Base-by-base conservation (phyloP, 2,797 vertebrate species). In the Paedocypris micromegethes region DNA sequence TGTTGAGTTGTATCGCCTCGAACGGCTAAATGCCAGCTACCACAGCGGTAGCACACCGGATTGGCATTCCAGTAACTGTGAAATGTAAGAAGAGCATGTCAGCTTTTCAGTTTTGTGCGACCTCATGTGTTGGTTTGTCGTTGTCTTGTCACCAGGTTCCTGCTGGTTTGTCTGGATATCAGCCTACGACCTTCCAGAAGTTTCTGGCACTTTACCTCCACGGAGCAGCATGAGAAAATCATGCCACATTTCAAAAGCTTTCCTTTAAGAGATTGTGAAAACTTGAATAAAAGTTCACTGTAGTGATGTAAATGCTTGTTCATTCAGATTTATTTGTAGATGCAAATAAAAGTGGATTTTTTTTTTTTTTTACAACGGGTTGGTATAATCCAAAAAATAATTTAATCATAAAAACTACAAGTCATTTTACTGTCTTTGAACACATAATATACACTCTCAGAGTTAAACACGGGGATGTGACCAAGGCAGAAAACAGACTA, bases 181-280 rank as follows among this genome's bases (percentile, higher is more conserved):
- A 90, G 71, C 89, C 94, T 41, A 89, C 92, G 77, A 91, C 89
- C 2, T 98, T 98, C 88, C 89, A 77, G 80, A 98, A 94, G 86
- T 96, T 98, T 84, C 85, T 98, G 86, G 88, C 93, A 5, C 83
- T 98, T 68, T 94, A 93, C 83, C 84, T 98, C 58, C 88, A 97
- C 0, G 94, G 95, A 76, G 87, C 87, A 7, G 80, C 84, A 8
- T 93, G 87, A 92, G 68, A 55, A 39, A 5, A 50, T 5, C 40
- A 72, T 43, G 45, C 4, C 47, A 52, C n/a, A 41, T 42, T 42
- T 58, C 3, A 48, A 23, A 23, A 23, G 23, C 23, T 23, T 23
- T 23, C 23, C 1, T 23, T 23, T 23, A 23, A 23, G 23, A 23
- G 23, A 23, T 23, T 23, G 23, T 23, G 4, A 46, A 2, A 51